Percentiles rank a stretch among this genome's conserved stretches.
These are phyloP conservation scores for Propithecus perrieri DNA, from an alignment of 2,797 vertebrate species.

Conservation along the genomic window DNA sequence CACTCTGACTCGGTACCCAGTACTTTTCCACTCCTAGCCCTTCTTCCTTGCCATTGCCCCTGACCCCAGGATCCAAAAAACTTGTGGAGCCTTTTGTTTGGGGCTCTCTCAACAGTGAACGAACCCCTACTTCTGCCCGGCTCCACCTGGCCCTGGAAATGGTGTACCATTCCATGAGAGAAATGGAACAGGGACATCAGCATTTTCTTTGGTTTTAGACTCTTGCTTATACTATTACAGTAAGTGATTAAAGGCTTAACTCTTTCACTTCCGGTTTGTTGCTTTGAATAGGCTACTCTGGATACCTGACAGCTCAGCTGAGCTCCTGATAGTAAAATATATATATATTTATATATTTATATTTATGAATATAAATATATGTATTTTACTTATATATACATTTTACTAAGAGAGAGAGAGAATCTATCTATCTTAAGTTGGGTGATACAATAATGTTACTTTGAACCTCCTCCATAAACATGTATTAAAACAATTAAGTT, in stretches of 20 bases:
- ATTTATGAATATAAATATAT: too few relatives aligned
- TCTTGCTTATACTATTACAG: neutral
- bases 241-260: neutral
- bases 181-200: neutral
- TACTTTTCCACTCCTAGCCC: neutral
- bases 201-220: neutral
- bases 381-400: too few relatives aligned
- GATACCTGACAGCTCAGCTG: neutral
- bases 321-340: neutral
- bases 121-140: neutral
- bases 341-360: too few relatives aligned
- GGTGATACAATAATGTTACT: neutral
- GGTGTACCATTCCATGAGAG: neutral
- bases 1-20: neutral
- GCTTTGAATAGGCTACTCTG: neutral
- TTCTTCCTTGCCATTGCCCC: neutral
- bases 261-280: neutral
- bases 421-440: neutral
- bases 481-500: neutral
- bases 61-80: neutral
- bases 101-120: neutral
- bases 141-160: neutral
- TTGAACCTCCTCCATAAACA: constrained; percentile 23
- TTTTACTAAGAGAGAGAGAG: too few relatives aligned
- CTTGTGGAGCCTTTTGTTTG: neutral